Evolutionary conservation across 1,140 invertebrate species (phyloP).

Genomic region (Psix sp.): DNA sequence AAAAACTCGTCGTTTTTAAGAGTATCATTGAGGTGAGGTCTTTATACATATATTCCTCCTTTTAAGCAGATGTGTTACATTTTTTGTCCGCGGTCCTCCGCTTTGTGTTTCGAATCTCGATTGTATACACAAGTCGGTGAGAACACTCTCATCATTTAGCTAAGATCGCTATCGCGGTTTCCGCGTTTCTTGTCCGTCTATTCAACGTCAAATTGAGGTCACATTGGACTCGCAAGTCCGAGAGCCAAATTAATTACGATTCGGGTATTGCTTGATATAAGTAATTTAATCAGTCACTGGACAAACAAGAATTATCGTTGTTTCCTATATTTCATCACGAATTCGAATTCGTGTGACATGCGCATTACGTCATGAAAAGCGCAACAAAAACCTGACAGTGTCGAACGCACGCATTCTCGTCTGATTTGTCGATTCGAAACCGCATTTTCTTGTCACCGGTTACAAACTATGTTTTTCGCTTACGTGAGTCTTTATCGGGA

Average conservation of each 20-base stretch:
- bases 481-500: no score
- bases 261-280: no score
- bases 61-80: conserved; percentile 26
- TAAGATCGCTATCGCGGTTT: conserved; percentile 56
- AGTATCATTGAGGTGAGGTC: no score
- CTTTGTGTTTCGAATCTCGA: conserved; percentile 43
- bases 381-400: conserved; percentile 24
- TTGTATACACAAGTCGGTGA: conserved; percentile 66
- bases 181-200: conserved; percentile 51
- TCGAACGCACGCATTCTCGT: conserved; percentile 27
- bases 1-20: no score
- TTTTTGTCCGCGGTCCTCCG: conserved; percentile 33
- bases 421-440: conserved; percentile 33
- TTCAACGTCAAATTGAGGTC: conserved; percentile 41
- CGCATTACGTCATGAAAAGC: conserved; percentile 27
- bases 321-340: no score
- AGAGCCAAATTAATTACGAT: no score
- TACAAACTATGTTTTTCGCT: no score
- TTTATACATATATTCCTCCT: no score
- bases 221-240: no score
- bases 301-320: no score
- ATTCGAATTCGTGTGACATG: no score
- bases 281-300: no score
- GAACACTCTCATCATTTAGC: conserved; percentile 74
- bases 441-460: conserved; percentile 25